Base-by-base conservation (phyloP, 2,797 vertebrate genomes). In the Squalus acanthias region DNA sequence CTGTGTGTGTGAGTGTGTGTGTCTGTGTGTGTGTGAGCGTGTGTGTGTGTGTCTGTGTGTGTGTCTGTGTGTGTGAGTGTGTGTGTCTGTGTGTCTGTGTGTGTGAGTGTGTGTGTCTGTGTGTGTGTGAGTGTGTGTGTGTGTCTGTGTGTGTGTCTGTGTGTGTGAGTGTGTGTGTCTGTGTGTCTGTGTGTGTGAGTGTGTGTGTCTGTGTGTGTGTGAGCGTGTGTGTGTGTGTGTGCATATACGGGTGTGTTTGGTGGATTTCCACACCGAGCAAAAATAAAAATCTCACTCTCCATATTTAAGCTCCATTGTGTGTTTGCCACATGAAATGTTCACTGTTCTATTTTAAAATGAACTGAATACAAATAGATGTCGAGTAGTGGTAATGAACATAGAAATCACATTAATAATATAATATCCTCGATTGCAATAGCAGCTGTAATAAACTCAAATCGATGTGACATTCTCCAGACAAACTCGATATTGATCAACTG, bases 391-490 rank as follows among this genome's bases (percentile, higher is more conserved):
- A 95, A 95, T 95, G 94, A 74, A 72, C 46, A 74, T 33, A 53
- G 67, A 74, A 50, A 57, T 57, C 29, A n/a, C 94, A 95, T 95
- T 95, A 74, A 95, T 95, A 74, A 95, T 74, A 74, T 57, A 95
- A 57, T 60, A 92, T 57, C 70, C 69, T 95, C 15, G 1, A 29
- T 10, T 74, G 94, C 94, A 33, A 57, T 53, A 33, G 94, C 26
- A 95, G 26, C 46, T 33, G 70, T 76, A 74, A 29, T 74, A 57
- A 1, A 53, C 26, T 53, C 70, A 95, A 57, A 95, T 74, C 50
- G 12, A 95, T 76, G 70, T 53, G 53, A 95, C 70, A 74, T 74
- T 76, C 94, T 53, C 67, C 67, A 72, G 67, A 72, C 93, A 70
- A 57, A 95, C 50, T 95, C 67, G n/a, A 3, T 57, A 95, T 95